Evolutionary conservation across 2,797 vertebrate species (phyloP), one percentile per base, ranked within the genome.

Genomic region (Myotis daubentonii): DNA sequence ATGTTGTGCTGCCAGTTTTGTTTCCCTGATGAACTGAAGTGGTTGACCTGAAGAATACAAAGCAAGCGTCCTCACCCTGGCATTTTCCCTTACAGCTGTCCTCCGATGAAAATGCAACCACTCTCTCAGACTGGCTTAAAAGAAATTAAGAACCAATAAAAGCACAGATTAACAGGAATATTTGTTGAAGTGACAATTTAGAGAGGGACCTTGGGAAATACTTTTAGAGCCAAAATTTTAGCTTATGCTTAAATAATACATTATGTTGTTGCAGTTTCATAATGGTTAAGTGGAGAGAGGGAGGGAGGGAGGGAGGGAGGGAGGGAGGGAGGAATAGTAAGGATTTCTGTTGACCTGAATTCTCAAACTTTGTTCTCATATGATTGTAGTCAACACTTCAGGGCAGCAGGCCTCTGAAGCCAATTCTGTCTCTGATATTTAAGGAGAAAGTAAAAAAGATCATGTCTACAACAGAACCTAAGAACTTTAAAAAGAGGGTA

Each of bases 1-100:
- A 96, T 10, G 20, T 30, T 81, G 66, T 74, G 85, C 87, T 96
- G 94, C 93, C 85, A 92, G 93, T 91, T 96, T 97, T 95, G 95
- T 95, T 97, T 97, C 96, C 95, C 97, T 62, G 86, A 85, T 91
- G 95, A 92, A 22, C 75, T 72, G 33, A 89, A 88, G 49, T 49
- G 85, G 93, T 38, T 94, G 70, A 96, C 86, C 65, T 22, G 0
- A 88, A 94, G 84, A 95, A 82, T 82, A 55, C 81, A 80, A 87
- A 97, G 65, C 86, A 66, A 72, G 66, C n/a, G 33, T 47, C 68
- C 53, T 91, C 16, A 12, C 60, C 78, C 47, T 15, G 38, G 33
- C 28, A 17, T 51, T 72, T 57, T 53, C 79, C 47, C 36, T 71
- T 41, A 6, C 10, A 49, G 20, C 19, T 12, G 36, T 84, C 81